Evolutionary conservation across 2,797 vertebrate genomes (phyloP), one percentile per base, ranked within the genome.

Genomic region (Rhinatrema bivittatum): DNA sequence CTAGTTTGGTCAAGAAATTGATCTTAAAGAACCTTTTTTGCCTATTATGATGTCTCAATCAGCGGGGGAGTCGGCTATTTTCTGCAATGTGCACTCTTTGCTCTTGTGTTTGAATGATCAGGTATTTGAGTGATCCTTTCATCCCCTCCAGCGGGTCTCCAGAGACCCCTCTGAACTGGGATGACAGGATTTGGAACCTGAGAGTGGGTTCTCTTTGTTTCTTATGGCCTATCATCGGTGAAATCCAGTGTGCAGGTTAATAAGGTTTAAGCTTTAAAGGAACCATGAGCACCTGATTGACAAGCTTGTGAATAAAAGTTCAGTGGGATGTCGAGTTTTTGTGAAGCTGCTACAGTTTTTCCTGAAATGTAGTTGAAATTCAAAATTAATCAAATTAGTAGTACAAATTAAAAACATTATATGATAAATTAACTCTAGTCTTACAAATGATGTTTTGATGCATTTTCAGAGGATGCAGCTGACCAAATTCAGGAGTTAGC

Each of bases 21-120:
- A n/a, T n/a, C n/a, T n/a, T n/a, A 45, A 39, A 62, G 11, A 56
- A 70, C 56, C n/a, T 63, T 70, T 45, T 62, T 69, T 67, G 74
- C 42, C 42, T 61, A 45, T 55, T 79, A 82, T 86, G 86, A 94
- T 84, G 83, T 90, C 90, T 94, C 87, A 92, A 94, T 98, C 91
- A 85, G 79, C 83, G 28, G 87, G 88, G 81, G 78, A 68, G 67
- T 72, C 63, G 3, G 19, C 42, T 47, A 60, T 48, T 43, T 57
- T 36, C 11, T 60, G 72, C 72, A 67, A 57, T 72, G 64, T 57
- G 61, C 69, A 48, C 68, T 70, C 70, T 43, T 65, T 72, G 71
- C 71, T 50, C 74, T 40, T 64, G 64, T 65, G 58, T 74, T 78
- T 51, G 64, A 76, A 76, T 74, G 81, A 81, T 74, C 68, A 82